Evolutionary conservation across 2,888 invertebrate genomes (phyloP).

Genomic region (Adelognathus sp.): DNA sequence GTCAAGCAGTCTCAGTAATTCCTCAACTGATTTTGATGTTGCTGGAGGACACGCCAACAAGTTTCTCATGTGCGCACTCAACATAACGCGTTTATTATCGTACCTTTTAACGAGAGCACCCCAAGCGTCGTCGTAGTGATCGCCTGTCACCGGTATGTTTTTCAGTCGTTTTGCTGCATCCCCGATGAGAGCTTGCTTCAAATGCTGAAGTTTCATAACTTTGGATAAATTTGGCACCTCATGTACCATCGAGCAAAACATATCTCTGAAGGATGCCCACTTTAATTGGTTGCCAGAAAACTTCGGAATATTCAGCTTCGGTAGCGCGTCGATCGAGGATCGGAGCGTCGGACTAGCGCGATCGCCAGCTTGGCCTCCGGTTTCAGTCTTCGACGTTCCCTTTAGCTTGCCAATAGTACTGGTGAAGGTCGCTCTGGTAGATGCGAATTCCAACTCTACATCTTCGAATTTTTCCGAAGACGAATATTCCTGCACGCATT

Average conservation of each 20-base stretch:
- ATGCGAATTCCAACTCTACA: background rate
- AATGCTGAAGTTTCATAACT: background rate
- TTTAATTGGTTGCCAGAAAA: conserved; percentile 12
- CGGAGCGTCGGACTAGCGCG: too few species aligned
- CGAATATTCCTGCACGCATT: background rate
- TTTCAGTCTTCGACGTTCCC: too few species aligned
- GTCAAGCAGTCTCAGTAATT: background rate
- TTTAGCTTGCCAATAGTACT: background rate
- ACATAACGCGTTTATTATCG: background rate
- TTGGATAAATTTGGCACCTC: background rate
- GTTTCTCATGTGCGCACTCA: background rate
- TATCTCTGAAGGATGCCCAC: conserved; percentile 1
- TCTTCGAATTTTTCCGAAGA: background rate
- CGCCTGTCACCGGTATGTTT: background rate
- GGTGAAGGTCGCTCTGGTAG: background rate
- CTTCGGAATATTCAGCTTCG: background rate
- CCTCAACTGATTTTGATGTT: background rate
- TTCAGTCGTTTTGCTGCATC: background rate
- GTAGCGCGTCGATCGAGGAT: background rate
- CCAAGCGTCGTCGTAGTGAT: background rate
- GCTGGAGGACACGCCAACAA: background rate
- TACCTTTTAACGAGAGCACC: background rate
- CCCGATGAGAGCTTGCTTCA: background rate
- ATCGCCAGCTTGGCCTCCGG: too few species aligned
- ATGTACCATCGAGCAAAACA: conserved; percentile 4